Evolutionary conservation across 2,888 invertebrate species (phyloP).

Genomic region (Agonopterix heracliana): DNA sequence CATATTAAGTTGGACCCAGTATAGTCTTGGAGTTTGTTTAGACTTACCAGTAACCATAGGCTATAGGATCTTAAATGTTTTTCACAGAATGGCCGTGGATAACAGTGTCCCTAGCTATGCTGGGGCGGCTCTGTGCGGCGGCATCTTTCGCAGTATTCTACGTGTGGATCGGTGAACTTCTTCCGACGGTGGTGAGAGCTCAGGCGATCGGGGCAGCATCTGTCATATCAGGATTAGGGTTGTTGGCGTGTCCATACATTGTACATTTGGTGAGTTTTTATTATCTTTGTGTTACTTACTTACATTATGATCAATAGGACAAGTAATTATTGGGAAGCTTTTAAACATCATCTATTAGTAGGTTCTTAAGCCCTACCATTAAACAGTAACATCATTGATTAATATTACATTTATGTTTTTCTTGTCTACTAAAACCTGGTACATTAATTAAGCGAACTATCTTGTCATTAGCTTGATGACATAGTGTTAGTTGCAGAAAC

Average conservation of each 20-base stretch:
- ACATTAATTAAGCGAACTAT: too few relatives aligned
- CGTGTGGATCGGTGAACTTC: conserved; percentile 80
- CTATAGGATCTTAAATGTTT: neutral
- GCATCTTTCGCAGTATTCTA: conserved; percentile 82
- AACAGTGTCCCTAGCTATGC: conserved; percentile 78
- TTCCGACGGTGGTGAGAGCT: conserved; percentile 79
- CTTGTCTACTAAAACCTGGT: too few relatives aligned
- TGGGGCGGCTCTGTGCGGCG: conserved; percentile 81
- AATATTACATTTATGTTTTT: too few relatives aligned
- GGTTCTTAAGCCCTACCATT: too few relatives aligned
- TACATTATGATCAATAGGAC: too few relatives aligned
- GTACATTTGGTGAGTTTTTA: conserved; percentile 68
- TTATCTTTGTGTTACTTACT: neutral
- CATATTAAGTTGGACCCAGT: too few relatives aligned
- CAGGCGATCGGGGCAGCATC: conserved; percentile 82
- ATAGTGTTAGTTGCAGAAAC: too few relatives aligned
- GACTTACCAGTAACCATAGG: too few relatives aligned
- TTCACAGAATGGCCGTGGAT: conserved; percentile 77
- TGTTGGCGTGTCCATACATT: conserved; percentile 79
- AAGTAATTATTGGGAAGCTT: neutral
- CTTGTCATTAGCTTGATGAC: too few relatives aligned
- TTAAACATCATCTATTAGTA: neutral
- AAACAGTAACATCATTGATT: too few relatives aligned
- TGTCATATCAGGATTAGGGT: conserved; percentile 78
- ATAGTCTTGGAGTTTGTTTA: too few relatives aligned